Percentiles rank a stretch among this genome's conserved stretches.
Evolutionary conservation across 2,888 invertebrate genomes (phyloP).

Genomic region (Cataglyphis albicans): DNA sequence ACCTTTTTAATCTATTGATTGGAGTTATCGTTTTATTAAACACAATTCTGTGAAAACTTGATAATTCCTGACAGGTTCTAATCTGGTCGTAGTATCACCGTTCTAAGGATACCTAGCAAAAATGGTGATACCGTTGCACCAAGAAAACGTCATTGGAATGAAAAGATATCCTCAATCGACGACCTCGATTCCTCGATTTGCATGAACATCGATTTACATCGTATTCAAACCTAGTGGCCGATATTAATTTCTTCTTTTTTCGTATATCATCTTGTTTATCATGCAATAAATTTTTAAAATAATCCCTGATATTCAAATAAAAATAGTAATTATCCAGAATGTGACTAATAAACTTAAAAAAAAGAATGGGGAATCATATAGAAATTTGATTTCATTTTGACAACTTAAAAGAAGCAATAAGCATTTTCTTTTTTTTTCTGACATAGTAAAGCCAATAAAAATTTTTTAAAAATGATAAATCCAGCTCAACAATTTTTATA

Average conservation of each 20-base stretch:
- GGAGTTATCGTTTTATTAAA: neutral
- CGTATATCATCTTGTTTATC: neutral
- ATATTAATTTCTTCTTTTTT: neutral
- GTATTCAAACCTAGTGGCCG: neutral
- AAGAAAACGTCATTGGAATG: constrained; percentile 20
- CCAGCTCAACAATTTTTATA: neutral
- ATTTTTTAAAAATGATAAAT: neutral
- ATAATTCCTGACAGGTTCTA: constrained; percentile 26
- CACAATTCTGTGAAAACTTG: neutral
- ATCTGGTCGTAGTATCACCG: neutral
- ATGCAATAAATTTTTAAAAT: neutral
- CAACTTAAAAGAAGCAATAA: neutral
- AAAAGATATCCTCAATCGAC: constrained; percentile 42
- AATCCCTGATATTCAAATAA: neutral
- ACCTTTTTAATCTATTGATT: neutral
- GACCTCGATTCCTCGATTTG: constrained; percentile 46
- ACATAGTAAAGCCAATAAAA: neutral
- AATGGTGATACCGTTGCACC: constrained; percentile 36
- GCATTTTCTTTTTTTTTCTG: neutral
- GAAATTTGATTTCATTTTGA: neutral
- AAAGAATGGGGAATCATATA: neutral
- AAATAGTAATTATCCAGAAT: neutral
- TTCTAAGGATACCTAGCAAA: constrained; percentile 5
- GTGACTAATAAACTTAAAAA: neutral
- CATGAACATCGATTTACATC: constrained; percentile 21